A percentile compares a stretch with the other conserved stretches of the same genome.
Conservation (phyloP, 2,888 invertebrate species). For the Drosophila picticornis region DNA sequence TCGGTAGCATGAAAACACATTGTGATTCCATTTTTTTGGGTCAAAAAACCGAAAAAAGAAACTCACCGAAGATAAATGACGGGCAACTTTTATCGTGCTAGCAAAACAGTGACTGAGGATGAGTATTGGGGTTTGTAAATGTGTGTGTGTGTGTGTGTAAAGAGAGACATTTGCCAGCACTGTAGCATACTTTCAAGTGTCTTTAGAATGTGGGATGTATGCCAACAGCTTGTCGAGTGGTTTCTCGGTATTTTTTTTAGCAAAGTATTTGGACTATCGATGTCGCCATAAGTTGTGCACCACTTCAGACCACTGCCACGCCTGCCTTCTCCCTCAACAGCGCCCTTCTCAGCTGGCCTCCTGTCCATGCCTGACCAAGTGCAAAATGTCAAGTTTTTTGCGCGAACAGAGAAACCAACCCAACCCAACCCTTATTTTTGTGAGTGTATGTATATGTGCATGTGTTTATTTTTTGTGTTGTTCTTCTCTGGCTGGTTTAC, state of each 20-base stretch:
- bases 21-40: conserved; percentile 18
- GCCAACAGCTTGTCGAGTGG: conserved; percentile 84
- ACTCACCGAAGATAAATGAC: conserved; percentile 71
- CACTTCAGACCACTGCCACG: conserved; percentile 59
- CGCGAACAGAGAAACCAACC: conserved; percentile 2
- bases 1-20: background rate
- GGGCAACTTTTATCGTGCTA: conserved; percentile 58
- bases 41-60: conserved; percentile 30
- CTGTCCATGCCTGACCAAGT: conserved; percentile 74
- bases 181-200: conserved; percentile 80
- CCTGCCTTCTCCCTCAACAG: conserved; percentile 10
- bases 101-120: conserved; percentile 30
- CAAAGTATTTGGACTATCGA: conserved; percentile 78
- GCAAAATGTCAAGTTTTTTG: conserved; percentile 77
- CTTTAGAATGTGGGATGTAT: conserved; percentile 70
- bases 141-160: conserved; percentile 14
- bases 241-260: conserved; percentile 54
- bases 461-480: conserved; percentile 19
- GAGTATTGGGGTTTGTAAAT: conserved; percentile 30
- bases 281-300: conserved; percentile 79
- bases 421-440: conserved; percentile 5
- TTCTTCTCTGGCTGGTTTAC: conserved; percentile 30
- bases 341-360: conserved; percentile 11
- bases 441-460: conserved; percentile 8
- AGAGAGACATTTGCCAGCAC: conserved; percentile 67